These are phyloP conservation scores for Cercopithecus petaurista DNA, from an alignment of 2,797 vertebrate genomes.

Conservation along the genomic window DNA sequence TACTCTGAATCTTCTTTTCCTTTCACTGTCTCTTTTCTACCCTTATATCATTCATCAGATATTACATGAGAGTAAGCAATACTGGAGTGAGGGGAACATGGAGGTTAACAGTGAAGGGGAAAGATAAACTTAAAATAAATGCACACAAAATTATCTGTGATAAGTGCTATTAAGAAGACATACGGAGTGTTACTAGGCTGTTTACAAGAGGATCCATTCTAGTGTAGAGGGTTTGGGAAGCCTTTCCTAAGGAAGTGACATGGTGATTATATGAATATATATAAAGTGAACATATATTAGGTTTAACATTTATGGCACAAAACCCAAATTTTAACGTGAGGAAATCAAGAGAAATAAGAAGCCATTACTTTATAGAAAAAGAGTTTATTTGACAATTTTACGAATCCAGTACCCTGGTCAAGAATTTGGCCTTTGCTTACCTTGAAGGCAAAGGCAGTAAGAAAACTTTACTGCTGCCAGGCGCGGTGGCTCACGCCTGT, in stretches of 20 bases:
- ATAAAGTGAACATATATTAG: background rate
- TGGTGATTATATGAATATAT: background rate
- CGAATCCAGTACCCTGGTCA: background rate
- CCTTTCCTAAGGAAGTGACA: background rate
- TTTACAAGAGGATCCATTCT: background rate
- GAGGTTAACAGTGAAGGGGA: background rate
- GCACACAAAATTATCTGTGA: background rate
- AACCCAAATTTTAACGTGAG: background rate
- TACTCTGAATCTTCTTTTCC: background rate
- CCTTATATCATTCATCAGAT: background rate
- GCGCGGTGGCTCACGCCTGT: no score
- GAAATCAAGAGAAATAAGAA: background rate
- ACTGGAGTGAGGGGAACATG: background rate
- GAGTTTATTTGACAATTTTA: slow-evolving; percentile 6
- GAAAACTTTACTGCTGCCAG: background rate
- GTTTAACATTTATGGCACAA: background rate
- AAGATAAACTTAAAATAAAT: background rate
- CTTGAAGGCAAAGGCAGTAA: background rate
- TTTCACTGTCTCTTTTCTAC: background rate
- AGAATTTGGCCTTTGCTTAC: background rate
- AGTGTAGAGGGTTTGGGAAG: background rate
- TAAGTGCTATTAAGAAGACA: background rate
- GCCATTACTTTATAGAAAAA: background rate
- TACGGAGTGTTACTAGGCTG: background rate
- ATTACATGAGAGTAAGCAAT: slow-evolving; percentile 14